Evolutionary conservation across 2,888 invertebrate genomes (phyloP).

Genomic region (Sisyra nigra): DNA sequence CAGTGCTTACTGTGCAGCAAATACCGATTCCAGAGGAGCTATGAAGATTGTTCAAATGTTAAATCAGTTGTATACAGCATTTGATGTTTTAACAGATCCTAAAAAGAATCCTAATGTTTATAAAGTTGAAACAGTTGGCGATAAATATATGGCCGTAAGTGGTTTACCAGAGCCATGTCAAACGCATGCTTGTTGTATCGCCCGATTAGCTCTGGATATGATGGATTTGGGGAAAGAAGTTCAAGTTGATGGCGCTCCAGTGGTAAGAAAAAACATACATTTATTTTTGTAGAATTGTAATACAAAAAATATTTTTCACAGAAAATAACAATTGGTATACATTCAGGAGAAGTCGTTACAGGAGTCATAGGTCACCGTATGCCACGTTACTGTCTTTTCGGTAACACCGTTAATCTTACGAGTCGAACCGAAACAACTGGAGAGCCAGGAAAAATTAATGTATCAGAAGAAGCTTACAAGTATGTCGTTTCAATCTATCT

Average conservation of each 20-base stretch:
- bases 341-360: conserved; percentile 87
- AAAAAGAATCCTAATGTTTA: conserved; percentile 87
- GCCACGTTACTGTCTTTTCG: conserved; percentile 86
- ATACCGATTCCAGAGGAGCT: conserved; percentile 83
- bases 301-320: conserved; percentile 23
- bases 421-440: conserved; percentile 90
- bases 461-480: conserved; percentile 84
- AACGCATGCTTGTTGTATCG: conserved; percentile 83
- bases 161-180: conserved; percentile 84
- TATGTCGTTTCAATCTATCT: conserved; percentile 50
- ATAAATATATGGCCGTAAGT: conserved; percentile 96
- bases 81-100: conserved; percentile 85
- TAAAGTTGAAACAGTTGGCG: conserved; percentile 96
- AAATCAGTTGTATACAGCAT: conserved; percentile 84
- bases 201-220: conserved; percentile 80
- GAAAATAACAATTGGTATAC: conserved; percentile 88
- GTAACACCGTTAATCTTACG: conserved; percentile 86
- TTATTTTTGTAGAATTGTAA: neutral
- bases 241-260: conserved; percentile 70
- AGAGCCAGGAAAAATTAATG: conserved; percentile 73
- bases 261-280: conserved; percentile 40
- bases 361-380: conserved; percentile 89
- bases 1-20: conserved; percentile 73
- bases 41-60: conserved; percentile 93
- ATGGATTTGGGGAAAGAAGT: conserved; percentile 85